A percentile compares a stretch with the other conserved stretches of the same genome.
Conservation (phyloP, 2,888 invertebrate species). For the Standfussiana lucernea region DNA sequence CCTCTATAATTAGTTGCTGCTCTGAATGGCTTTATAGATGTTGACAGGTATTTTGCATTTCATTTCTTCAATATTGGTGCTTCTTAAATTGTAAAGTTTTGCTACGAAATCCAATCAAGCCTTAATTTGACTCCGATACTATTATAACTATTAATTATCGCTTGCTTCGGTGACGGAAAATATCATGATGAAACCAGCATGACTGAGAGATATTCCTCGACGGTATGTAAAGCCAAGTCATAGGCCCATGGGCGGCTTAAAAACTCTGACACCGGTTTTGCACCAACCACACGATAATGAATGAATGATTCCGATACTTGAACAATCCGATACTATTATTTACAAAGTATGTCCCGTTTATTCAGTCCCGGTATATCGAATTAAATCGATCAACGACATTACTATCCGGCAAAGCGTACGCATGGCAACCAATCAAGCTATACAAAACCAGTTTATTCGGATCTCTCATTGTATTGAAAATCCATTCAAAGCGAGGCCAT, state of each 20-base stretch:
- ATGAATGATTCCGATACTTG: neutral
- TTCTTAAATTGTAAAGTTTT: neutral
- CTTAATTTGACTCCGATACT: neutral
- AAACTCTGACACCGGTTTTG: no score
- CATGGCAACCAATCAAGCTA: no score
- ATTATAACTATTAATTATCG: no score
- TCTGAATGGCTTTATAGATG: neutral
- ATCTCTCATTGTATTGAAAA: no score
- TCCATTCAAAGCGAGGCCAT: no score
- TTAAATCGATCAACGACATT: slow-evolving; percentile 20
- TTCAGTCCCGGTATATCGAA: neutral
- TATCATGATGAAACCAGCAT: no score
- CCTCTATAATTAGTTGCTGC: slow-evolving; percentile 2
- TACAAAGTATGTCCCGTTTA: neutral
- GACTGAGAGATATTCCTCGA: no score
- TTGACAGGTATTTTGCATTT: slow-evolving; percentile 1
- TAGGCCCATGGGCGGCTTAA: no score
- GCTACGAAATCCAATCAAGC: neutral
- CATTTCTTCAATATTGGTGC: neutral
- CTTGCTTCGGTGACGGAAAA: no score
- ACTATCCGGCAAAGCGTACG: slow-evolving; percentile 41
- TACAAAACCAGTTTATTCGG: no score
- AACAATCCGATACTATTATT: neutral
- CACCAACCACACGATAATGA: no score
- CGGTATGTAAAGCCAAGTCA: no score